These are phyloP conservation scores for Rhynchophorus ferrugineus DNA, from an alignment of 1,140 invertebrate species.

Conservation along the genomic window DNA sequence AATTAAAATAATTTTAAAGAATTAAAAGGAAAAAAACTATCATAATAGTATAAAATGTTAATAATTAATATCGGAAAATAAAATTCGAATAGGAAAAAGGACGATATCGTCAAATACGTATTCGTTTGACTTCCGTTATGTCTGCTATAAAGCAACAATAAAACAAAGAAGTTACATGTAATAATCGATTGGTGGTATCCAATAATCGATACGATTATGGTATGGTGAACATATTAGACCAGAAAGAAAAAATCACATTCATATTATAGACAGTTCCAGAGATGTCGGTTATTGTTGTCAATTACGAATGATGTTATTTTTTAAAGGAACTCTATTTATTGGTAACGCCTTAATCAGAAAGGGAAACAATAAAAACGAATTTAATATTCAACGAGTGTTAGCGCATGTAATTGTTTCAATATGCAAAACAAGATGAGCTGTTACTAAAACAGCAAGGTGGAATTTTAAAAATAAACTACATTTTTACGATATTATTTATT, in stretches of 20 bases:
- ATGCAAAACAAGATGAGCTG: not conserved
- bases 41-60: too few species aligned
- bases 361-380: conserved; percentile 2
- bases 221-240: not conserved
- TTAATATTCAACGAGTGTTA: conserved; percentile 6
- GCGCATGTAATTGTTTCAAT: not conserved
- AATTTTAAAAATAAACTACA: not conserved
- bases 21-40: too few species aligned
- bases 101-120: too few species aligned
- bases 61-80: too few species aligned
- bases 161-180: not conserved
- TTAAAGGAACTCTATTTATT: not conserved
- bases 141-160: too few species aligned
- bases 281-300: conserved; percentile 5
- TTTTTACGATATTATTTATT: too few species aligned
- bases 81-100: too few species aligned
- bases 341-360: not conserved
- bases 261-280: not conserved
- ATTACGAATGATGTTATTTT: conserved; percentile 3
- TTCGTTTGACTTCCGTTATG: too few species aligned
- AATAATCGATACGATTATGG: not conserved
- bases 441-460: not conserved
- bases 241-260: not conserved
- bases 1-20: too few species aligned
- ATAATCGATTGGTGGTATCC: not conserved